phyloP scores from a whole-genome alignment of 2,113 vertebrate genomes.

The Harpagus bidentatus region DNA sequence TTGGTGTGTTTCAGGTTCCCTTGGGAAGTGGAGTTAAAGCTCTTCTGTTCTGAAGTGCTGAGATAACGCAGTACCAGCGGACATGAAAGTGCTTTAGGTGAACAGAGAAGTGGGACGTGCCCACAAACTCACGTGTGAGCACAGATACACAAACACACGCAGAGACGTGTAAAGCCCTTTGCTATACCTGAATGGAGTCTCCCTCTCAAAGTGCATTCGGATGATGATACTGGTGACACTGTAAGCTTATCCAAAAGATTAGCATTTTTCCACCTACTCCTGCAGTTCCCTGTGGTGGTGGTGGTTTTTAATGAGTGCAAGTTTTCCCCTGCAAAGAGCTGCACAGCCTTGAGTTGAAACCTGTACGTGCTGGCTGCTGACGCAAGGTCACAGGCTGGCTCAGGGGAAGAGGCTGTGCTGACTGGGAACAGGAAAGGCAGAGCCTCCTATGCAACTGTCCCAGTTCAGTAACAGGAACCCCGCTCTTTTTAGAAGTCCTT shows the following conservation, averaged over 20 bases:
- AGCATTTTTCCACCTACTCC: not conserved
- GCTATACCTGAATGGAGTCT: not conserved
- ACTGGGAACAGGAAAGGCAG: not conserved
- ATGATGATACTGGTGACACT: not conserved
- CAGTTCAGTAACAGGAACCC: not conserved
- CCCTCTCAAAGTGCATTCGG: not conserved
- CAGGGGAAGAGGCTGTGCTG: not conserved
- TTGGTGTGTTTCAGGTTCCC: not conserved
- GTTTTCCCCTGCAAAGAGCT: not conserved
- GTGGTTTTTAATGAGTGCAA: not conserved
- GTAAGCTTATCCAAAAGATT: not conserved
- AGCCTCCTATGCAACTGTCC: not conserved
- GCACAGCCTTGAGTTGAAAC: not conserved
- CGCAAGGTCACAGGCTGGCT: not conserved
- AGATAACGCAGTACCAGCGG: fast-evolving
- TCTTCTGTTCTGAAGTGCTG: not conserved
- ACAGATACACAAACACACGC: no score
- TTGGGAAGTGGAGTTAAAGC: not conserved
- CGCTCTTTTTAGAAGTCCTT: not conserved
- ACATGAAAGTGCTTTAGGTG: not conserved
- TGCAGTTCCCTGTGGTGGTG: not conserved
- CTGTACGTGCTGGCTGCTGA: not conserved
- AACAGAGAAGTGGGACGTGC: not conserved
- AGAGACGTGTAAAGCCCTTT: not conserved
- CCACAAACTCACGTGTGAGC: not conserved